Percentiles rank a stretch among this genome's conserved stretches.
Evolutionary conservation across 2,888 invertebrate species (phyloP).

Genomic region (Catocala sponsa): DNA sequence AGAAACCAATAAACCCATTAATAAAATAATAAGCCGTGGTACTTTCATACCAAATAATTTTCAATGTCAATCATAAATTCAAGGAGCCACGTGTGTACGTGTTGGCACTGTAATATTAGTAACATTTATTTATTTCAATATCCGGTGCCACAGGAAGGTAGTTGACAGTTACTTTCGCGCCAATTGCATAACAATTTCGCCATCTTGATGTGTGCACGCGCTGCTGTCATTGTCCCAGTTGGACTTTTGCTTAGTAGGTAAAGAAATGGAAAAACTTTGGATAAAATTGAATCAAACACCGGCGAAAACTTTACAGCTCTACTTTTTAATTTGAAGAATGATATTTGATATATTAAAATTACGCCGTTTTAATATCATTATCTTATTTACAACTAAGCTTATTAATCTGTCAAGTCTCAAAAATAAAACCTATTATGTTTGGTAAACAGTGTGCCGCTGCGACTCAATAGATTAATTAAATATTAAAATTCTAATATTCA

Average conservation of each 20-base stretch:
- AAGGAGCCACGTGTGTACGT: conserved; percentile 51
- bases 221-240: conserved; percentile 13
- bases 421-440: no score
- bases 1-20: conserved; percentile 4
- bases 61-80: conserved; percentile 65
- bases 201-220: conserved; percentile 51
- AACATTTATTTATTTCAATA: conserved; percentile 59
- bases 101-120: conserved; percentile 49
- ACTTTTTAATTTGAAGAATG: no score
- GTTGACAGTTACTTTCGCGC: conserved; percentile 72
- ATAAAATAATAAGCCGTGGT: conserved; percentile 15
- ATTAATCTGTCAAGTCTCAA: no score
- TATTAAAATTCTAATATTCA: no score
- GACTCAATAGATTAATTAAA: no score
- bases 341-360: no score
- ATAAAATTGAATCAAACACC: background rate
- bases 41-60: conserved; percentile 53
- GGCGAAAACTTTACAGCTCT: no score
- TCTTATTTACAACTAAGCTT: no score
- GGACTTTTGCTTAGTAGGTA: conserved; percentile 18
- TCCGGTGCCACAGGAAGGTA: conserved; percentile 68
- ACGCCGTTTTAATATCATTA: no score
- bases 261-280: background rate
- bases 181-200: conserved; percentile 69
- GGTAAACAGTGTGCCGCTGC: no score